Conservation (phyloP, 2,113 vertebrate species). For the Cavia aperea region DNA sequence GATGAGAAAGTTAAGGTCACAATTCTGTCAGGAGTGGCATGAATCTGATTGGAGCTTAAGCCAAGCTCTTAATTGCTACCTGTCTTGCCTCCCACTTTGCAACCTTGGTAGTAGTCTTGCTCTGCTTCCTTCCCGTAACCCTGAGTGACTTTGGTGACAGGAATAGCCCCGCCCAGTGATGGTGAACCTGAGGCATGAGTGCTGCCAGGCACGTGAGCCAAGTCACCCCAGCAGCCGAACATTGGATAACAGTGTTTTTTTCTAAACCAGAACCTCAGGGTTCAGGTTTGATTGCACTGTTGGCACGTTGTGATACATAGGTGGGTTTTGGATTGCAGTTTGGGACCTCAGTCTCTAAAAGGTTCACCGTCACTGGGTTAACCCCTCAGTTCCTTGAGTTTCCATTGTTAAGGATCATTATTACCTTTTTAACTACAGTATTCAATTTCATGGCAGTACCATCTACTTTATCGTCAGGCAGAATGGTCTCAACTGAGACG, state of each 20-base stretch:
- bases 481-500: not conserved
- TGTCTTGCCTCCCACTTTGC: not conserved
- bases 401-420: not conserved
- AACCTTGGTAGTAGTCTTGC: not conserved
- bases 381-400: not conserved
- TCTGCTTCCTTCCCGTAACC: not conserved
- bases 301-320: not conserved
- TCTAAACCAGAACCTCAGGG: not conserved
- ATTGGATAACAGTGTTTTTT: not conserved
- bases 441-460: not conserved
- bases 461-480: not conserved
- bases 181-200: not conserved
- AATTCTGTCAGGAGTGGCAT: not conserved
- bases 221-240: not conserved
- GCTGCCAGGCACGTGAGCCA: not conserved
- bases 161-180: not conserved
- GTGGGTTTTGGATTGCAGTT: not conserved
- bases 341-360: not conserved
- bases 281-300: not conserved
- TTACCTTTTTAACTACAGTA: not conserved
- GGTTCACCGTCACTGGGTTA: not conserved
- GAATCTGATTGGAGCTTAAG: not conserved
- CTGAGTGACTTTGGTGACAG: not conserved
- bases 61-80: not conserved
- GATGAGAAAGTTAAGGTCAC: conserved; percentile 17